Conservation (phyloP, 37 sponge, comb jelly and placozoan species). For the Haliclona indistincta region DNA sequence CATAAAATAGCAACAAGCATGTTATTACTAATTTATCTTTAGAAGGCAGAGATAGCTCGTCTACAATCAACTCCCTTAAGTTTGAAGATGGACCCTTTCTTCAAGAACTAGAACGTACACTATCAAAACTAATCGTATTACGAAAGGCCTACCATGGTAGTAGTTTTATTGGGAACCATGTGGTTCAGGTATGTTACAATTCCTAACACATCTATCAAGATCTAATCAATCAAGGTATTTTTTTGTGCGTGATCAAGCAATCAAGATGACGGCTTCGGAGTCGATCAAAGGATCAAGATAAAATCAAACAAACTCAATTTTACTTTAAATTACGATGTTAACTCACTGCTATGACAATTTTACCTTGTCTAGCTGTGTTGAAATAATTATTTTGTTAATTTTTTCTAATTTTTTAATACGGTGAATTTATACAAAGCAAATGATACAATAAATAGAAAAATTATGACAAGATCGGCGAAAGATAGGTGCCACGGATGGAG, state of each 20-base stretch:
- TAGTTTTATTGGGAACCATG: slow-evolving; percentile 50
- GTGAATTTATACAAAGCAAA: too few relatives aligned
- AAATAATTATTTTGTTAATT: too few relatives aligned
- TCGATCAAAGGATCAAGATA: slow-evolving; percentile 8
- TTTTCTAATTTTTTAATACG: too few relatives aligned
- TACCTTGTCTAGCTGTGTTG: too few relatives aligned
- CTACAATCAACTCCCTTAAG: neutral
- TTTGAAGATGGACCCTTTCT: slow-evolving; percentile 23
- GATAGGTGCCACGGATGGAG: too few relatives aligned
- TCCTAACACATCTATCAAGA: neutral
- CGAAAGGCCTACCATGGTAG: slow-evolving; percentile 41
- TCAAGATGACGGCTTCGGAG: neutral
- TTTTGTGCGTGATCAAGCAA: neutral
- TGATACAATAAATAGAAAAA: too few relatives aligned
- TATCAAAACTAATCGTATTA: slow-evolving; percentile 5
- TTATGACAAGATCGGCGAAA: too few relatives aligned
- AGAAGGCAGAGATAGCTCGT: neutral
- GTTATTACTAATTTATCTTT: neutral
- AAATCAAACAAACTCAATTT: too few relatives aligned
- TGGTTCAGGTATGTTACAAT: slow-evolving; percentile 18
- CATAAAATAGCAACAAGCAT: neutral
- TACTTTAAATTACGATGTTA: too few relatives aligned
- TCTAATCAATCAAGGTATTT: neutral
- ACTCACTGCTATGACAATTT: too few relatives aligned
- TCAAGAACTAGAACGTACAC: neutral